phyloP scores from a whole-genome alignment of 2,888 invertebrate species.

The Eupeodes luniger region DNA sequence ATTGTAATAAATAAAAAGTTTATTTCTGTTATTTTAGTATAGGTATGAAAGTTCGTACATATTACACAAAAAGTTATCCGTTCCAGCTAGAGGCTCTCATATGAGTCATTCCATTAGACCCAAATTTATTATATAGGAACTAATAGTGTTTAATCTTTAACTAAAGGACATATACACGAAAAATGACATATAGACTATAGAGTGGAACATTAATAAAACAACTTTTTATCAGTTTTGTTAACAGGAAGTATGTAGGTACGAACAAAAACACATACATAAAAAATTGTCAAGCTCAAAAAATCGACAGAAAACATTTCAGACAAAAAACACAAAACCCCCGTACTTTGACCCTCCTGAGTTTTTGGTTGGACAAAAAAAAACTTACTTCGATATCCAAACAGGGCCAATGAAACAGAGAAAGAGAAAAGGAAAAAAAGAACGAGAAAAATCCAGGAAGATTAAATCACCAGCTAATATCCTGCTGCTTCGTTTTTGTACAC shows the following conservation, averaged over 20 bases:
- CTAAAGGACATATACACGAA: slow-evolving; percentile 23
- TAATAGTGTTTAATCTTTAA: slow-evolving; percentile 49
- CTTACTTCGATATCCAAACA: slow-evolving; percentile 10
- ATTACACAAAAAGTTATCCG: slow-evolving; percentile 8
- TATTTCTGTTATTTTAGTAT: not conserved
- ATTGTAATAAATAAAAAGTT: slow-evolving; percentile 32
- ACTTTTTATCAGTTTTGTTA: slow-evolving; percentile 72
- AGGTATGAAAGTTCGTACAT: not conserved
- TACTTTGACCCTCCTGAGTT: slow-evolving; percentile 6
- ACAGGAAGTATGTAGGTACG: slow-evolving; percentile 43
- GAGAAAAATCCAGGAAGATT: slow-evolving; percentile 49
- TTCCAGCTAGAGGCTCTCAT: not conserved
- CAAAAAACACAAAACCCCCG: slow-evolving; percentile 21
- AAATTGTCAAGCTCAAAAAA: slow-evolving; percentile 30
- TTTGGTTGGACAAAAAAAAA: not conserved
- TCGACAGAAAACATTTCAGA: slow-evolving; percentile 21
- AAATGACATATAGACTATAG: slow-evolving; percentile 11
- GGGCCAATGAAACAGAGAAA: not conserved
- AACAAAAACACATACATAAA: not conserved
- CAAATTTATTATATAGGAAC: slow-evolving; percentile 28
- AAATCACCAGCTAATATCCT: slow-evolving; percentile 70
- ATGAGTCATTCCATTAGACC: slow-evolving; percentile 55
- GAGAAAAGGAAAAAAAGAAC: slow-evolving; percentile 15
- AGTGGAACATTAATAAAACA: slow-evolving; percentile 63
- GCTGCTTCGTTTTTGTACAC: slow-evolving; percentile 26